Evolutionary conservation across 1,140 invertebrate species (phyloP).

Genomic region (Brachionus plicatilis): DNA sequence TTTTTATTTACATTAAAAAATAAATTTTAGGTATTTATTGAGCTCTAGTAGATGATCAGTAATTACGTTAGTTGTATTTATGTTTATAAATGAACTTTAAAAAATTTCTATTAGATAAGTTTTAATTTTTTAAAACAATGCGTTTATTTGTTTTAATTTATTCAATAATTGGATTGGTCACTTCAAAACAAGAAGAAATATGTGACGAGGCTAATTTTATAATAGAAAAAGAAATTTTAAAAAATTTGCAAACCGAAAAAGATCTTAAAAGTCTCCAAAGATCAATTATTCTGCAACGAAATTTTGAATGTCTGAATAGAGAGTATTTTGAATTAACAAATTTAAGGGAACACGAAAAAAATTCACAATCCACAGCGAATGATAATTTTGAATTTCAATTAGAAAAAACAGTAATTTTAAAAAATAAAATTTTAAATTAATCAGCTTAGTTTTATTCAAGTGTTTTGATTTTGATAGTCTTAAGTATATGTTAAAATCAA

Average conservation of each 20-base stretch:
- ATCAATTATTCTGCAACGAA: neutral
- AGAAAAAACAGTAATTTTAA: neutral
- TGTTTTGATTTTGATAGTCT: neutral
- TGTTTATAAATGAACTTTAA: neutral
- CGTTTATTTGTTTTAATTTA: neutral
- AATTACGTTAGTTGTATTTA: neutral
- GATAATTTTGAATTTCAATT: neutral
- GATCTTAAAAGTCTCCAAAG: neutral
- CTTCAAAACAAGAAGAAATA: neutral
- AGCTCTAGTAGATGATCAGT: neutral
- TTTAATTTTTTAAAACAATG: neutral
- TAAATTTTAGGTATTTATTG: neutral
- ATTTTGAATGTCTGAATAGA: neutral
- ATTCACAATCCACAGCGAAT: neutral
- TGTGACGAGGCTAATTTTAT: neutral
- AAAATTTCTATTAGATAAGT: neutral
- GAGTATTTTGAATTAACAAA: neutral
- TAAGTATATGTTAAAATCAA: neutral
- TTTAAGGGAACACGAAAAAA: neutral
- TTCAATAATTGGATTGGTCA: neutral
- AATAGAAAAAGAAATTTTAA: neutral
- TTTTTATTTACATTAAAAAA: neutral
- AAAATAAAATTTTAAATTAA: neutral
- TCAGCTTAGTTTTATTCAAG: neutral
- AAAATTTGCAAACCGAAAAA: neutral